Evolutionary conservation across 2,888 invertebrate species (phyloP).

Genomic region (Acleris holmiana): DNA sequence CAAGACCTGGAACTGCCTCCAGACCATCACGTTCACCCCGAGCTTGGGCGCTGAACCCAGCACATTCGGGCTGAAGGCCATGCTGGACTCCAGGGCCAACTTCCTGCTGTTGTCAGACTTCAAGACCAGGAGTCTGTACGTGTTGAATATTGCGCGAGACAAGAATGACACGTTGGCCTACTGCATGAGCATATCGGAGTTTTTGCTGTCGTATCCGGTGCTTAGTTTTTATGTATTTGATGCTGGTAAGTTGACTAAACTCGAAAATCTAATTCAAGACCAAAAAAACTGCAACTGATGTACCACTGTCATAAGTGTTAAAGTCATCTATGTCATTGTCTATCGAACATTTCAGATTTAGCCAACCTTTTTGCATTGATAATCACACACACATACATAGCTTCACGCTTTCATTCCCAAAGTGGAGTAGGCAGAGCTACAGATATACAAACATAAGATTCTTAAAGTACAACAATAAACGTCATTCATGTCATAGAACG

Average conservation of each 20-base stretch:
- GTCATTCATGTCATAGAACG: too few relatives aligned
- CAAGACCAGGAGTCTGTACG: slow-evolving; percentile 92
- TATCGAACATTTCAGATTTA: too few relatives aligned
- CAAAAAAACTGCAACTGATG: too few relatives aligned
- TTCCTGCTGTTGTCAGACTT: slow-evolving; percentile 96
- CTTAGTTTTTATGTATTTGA: slow-evolving; percentile 95
- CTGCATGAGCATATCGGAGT: slow-evolving; percentile 92
- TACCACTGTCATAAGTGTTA: too few relatives aligned
- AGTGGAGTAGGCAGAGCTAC: too few relatives aligned
- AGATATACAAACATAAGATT: too few relatives aligned
- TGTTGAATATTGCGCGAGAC: slow-evolving; percentile 87
- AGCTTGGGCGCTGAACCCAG: slow-evolving; percentile 58
- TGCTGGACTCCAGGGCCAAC: slow-evolving; percentile 92
- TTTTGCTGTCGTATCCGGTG: slow-evolving; percentile 93
- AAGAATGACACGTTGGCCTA: slow-evolving; percentile 84
- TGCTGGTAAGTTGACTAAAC: slow-evolving; percentile 87
- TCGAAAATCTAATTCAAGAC: too few relatives aligned
- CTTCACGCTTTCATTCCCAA: too few relatives aligned
- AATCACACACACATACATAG: too few relatives aligned
- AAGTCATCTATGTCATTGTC: too few relatives aligned
- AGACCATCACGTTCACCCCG: slow-evolving; percentile 90
- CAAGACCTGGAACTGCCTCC: slow-evolving; percentile 97
- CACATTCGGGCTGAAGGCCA: slow-evolving; percentile 87
- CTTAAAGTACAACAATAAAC: too few relatives aligned
- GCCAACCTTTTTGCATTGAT: too few relatives aligned